A percentile compares a stretch with the other conserved stretches of the same genome.
Conservation (phyloP, 1,140 invertebrate species). For the Steinernema khuongi region DNA sequence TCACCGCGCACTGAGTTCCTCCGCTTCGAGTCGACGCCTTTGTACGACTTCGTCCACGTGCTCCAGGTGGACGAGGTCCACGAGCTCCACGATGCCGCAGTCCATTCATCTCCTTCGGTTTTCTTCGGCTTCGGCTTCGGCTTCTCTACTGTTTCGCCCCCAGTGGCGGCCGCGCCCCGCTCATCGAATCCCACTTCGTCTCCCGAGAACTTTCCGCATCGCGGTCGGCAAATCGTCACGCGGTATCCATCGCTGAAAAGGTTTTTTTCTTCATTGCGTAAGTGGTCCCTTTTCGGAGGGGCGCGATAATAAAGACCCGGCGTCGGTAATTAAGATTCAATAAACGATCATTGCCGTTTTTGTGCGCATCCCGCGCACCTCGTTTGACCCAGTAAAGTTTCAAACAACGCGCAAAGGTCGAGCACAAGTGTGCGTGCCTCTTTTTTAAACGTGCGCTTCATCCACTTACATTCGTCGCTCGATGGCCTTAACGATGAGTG, state of each 20-base stretch:
- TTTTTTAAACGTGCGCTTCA: neutral
- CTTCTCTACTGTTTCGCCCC: conserved; percentile 9
- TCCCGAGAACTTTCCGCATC: conserved; percentile 45
- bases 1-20: neutral
- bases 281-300: conserved; percentile 10
- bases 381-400: conserved; percentile 10
- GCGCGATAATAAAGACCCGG: conserved; percentile 1
- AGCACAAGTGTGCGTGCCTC: neutral
- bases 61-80: conserved; percentile 47
- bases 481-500: conserved; percentile 55
- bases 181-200: conserved; percentile 40
- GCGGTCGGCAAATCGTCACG: conserved; percentile 57
- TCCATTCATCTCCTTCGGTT: conserved; percentile 41
- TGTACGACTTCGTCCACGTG: conserved; percentile 25
- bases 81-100: conserved; percentile 50
- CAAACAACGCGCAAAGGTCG: conserved; percentile 9
- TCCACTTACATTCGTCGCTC: conserved; percentile 50
- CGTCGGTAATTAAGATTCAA: conserved; percentile 6
- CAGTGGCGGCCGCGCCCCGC: conserved; percentile 25
- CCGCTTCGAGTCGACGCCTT: conserved; percentile 22
- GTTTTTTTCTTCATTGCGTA: conserved; percentile 16
- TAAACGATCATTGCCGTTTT: conserved; percentile 17
- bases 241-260: conserved; percentile 53
- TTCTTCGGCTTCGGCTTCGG: neutral
- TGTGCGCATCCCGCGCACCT: neutral